Conservation (phyloP, 2,888 invertebrate genomes). For the Ophion ventricosus region DNA sequence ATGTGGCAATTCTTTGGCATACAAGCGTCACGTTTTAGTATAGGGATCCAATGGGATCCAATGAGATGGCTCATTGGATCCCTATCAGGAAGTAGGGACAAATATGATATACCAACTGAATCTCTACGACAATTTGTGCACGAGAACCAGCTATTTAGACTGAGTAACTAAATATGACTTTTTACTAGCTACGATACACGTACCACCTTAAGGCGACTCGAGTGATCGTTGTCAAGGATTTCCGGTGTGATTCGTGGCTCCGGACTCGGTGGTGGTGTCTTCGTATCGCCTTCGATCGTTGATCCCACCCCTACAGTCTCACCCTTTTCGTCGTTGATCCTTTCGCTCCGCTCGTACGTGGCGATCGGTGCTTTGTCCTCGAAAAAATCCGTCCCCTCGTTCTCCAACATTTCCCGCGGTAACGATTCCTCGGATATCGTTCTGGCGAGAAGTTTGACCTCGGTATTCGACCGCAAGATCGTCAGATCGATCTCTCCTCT, state of each 20-base stretch:
- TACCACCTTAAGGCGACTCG: constrained; percentile 74
- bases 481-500: constrained; percentile 49
- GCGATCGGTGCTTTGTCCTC: constrained; percentile 66
- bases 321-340: constrained; percentile 39
- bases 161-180: too few relatives aligned
- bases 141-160: too few relatives aligned
- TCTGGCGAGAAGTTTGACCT: constrained; percentile 69
- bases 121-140: too few relatives aligned
- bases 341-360: constrained; percentile 3
- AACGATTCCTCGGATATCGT: constrained; percentile 81
- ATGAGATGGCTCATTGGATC: too few relatives aligned
- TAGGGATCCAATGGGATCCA: too few relatives aligned
- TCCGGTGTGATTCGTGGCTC: constrained; percentile 75
- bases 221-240: constrained; percentile 73
- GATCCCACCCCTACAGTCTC: constrained; percentile 70
- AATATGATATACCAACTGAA: too few relatives aligned
- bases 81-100: too few relatives aligned
- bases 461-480: constrained; percentile 63
- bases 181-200: constrained; percentile 52
- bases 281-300: constrained; percentile 61
- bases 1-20: too few relatives aligned
- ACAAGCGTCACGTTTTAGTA: too few relatives aligned
- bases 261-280: constrained; percentile 79
- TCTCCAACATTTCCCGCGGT: constrained; percentile 79
- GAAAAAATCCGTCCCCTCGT: constrained; percentile 66